A percentile compares a stretch with the other conserved stretches of the same genome.
phyloP scores from a whole-genome alignment of 2,113 vertebrate genomes.

The Cephalopterus ornatus region DNA sequence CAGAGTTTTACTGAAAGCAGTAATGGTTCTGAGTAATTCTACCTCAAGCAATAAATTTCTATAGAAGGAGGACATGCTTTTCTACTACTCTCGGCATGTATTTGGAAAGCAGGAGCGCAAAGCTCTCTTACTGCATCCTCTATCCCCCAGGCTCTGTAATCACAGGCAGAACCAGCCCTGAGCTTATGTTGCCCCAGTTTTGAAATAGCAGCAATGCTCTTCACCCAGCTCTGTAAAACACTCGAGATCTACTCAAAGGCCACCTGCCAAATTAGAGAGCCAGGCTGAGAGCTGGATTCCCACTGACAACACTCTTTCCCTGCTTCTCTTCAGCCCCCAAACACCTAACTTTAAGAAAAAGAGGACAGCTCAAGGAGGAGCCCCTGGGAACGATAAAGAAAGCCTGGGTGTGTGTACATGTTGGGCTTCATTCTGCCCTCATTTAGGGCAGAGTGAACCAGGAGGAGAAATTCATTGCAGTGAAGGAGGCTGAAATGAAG shows the following conservation, averaged over 20 bases:
- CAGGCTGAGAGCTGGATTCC: not conserved
- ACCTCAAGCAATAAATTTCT: not conserved
- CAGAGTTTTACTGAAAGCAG: not conserved
- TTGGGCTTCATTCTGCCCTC: not conserved
- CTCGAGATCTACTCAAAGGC: not conserved
- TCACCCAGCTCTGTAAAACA: not conserved
- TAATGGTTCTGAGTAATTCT: not conserved
- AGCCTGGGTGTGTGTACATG: not conserved
- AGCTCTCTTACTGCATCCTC: not conserved
- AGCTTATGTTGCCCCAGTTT: conserved; percentile 8
- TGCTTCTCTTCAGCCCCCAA: not conserved
- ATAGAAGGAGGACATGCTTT: not conserved
- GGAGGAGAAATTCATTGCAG: not conserved
- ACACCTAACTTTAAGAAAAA: not conserved
- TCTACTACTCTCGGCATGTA: not conserved
- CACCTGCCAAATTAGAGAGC: not conserved
- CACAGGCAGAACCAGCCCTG: not conserved
- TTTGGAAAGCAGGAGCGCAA: not conserved
- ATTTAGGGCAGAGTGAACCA: not conserved
- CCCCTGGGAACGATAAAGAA: not conserved
- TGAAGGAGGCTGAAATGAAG: not conserved
- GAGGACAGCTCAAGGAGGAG: not conserved
- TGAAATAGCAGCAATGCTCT: not conserved
- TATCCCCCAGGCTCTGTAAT: not conserved
- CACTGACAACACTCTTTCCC: not conserved